Conservation (phyloP, 2,888 invertebrate genomes). For the Oscheius myriophilus region DNA sequence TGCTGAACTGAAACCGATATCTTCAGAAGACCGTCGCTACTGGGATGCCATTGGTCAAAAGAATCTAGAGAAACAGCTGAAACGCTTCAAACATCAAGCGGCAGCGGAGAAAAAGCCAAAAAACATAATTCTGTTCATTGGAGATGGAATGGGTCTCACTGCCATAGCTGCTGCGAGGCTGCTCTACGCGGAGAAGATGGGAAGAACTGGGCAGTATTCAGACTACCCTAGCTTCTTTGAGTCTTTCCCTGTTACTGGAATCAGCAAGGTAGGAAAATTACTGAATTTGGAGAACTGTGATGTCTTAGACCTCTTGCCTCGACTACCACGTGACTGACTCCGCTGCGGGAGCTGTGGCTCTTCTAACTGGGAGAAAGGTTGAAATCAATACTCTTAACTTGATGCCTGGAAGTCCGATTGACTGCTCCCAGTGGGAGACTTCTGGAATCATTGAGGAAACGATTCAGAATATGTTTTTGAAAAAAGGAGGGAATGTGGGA, state of each 20-base stretch:
- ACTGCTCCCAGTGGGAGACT: neutral
- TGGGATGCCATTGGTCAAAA: neutral
- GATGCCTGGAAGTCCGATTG: neutral
- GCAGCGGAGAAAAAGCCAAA: conserved; percentile 1
- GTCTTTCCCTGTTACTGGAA: neutral
- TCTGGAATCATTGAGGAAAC: neutral
- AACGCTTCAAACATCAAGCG: conserved; percentile 6
- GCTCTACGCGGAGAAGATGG: neutral
- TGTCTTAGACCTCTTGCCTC: neutral
- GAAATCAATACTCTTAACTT: neutral
- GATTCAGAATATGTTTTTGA: neutral
- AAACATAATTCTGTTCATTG: conserved; percentile 17
- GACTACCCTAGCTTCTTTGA: neutral
- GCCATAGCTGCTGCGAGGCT: neutral
- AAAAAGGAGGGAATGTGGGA: neutral
- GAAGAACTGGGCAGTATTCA: neutral
- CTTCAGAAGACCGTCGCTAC: no score
- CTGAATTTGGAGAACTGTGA: neutral
- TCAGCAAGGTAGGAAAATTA: neutral
- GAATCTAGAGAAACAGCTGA: neutral
- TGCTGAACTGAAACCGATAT: no score
- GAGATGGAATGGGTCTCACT: conserved; percentile 19
- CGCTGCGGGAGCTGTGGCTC: conserved; percentile 7
- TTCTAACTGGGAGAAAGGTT: conserved; percentile 6
- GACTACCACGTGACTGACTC: conserved; percentile 13